A percentile compares a stretch with the other conserved stretches of the same genome.
phyloP scores from a whole-genome alignment of 2,797 vertebrate genomes.

The Sebastolobus alascanus region DNA sequence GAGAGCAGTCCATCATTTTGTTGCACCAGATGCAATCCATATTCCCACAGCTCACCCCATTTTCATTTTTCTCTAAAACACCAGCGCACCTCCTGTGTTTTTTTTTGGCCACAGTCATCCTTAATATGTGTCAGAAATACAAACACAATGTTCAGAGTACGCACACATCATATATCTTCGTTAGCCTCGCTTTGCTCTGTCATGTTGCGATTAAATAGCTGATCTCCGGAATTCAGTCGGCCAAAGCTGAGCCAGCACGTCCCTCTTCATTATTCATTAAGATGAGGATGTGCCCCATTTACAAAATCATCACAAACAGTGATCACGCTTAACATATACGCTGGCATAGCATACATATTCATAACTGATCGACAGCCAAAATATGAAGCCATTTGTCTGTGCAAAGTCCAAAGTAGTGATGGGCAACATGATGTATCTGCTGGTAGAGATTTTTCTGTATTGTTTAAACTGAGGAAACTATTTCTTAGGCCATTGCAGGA shows the following conservation, averaged over 20 bases:
- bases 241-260: conserved; percentile 21
- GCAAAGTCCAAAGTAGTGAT: neutral
- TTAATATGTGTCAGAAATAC: conserved; percentile 38
- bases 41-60: conserved; percentile 48
- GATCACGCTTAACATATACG: neutral
- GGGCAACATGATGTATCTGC: neutral
- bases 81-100: neutral
- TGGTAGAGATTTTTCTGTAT: neutral
- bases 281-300: conserved; percentile 71
- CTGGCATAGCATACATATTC: neutral
- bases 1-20: conserved; percentile 63
- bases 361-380: neutral
- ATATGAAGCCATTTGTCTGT: neutral
- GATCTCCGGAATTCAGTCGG: conserved; percentile 13
- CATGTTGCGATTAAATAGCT: conserved; percentile 34
- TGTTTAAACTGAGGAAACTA: neutral
- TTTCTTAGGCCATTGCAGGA: neutral
- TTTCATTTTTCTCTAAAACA: conserved; percentile 22
- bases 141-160: conserved; percentile 4
- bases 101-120: conserved; percentile 4
- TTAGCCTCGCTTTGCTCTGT: conserved; percentile 45
- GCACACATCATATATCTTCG: conserved; percentile 39
- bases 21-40: conserved; percentile 51
- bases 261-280: conserved; percentile 68
- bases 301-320: conserved; percentile 49